Evolutionary conservation across 2,888 invertebrate species (phyloP), one percentile per base, ranked within the genome.

Genomic region (Slavum lentiscoides): DNA sequence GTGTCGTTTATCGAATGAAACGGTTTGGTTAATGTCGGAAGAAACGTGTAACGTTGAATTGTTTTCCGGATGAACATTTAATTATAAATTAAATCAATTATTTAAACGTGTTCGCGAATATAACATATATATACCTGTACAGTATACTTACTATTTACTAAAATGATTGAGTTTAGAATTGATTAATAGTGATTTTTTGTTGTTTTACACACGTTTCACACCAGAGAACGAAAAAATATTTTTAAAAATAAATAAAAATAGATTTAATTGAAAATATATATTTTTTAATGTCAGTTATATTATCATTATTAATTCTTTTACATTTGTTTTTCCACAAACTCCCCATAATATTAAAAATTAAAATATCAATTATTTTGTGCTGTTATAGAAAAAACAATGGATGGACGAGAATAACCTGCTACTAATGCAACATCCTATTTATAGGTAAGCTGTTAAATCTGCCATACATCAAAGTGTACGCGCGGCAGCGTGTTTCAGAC

Each of bases 361-460:
- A 30, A 30, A 30, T 30, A 30, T 30, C 4, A 72, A 59, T 70
- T 64, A 70, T 81, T 72, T 66, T 66, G 15, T 72, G 69, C n/a
- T 62, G 69, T 84, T 89, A 82, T 89, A 94, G 92, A 92, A 92
- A 88, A 92, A 92, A 87, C 91, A 93, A 85, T 92, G 93, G 89
- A 90, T 92, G 87, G 93, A 95, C 86, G 94, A 91, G 84, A 89
- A 88, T 84, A 90, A 91, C 86, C 86, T 93, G 85, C 86, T 91
- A 85, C 89, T 98, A 85, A 93, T 97, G 91, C 93, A 95, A 85
- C 96, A 98, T 88, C 95, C 95, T 82, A 94, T 95, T 87, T 96
- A 93, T 89, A 94, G 92, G 88, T 91, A 85, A 84, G 84, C 84
- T 76, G 68, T 77, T 74, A 75, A 74, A 80, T 59, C 62, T 77